phyloP scores from a whole-genome alignment of 2,888 invertebrate genomes.

The Thera britannica region DNA sequence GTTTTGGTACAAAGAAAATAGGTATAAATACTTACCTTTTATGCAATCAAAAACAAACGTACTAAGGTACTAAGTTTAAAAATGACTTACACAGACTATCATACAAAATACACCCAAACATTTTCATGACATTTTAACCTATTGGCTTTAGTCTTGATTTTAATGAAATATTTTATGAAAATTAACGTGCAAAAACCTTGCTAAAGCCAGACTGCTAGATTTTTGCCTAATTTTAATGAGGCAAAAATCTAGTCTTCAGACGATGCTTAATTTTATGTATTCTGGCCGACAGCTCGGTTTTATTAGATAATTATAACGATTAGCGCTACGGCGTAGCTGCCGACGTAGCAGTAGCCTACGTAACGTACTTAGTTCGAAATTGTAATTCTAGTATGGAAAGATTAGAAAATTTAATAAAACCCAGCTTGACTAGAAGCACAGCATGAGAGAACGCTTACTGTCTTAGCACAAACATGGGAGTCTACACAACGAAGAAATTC shows the following conservation, averaged over 20 bases:
- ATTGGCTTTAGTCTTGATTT: not conserved
- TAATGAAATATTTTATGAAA: constrained; percentile 11
- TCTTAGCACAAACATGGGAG: constrained; percentile 7
- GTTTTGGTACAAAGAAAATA: not conserved
- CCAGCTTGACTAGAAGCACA: constrained; percentile 42
- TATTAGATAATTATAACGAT: constrained; percentile 29
- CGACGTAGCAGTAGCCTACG: constrained; percentile 23
- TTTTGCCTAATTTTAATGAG: no score
- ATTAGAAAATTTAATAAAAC: constrained; percentile 12
- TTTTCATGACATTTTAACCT: no score
- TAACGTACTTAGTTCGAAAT: constrained; percentile 21
- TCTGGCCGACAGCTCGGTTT: constrained; percentile 10
- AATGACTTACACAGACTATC: no score
- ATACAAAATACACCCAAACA: no score
- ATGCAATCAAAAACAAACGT: no score
- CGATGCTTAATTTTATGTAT: not conserved
- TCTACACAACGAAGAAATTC: not conserved
- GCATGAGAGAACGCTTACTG: constrained; percentile 16
- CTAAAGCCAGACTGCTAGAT: not conserved
- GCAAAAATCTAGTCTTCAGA: not conserved
- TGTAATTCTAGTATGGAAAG: not conserved
- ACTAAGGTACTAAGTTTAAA: no score
- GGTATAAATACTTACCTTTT: no score
- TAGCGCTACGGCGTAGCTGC: constrained; percentile 35
- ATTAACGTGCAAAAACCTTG: constrained; percentile 3